Percentiles rank a stretch among this genome's conserved stretches.
phyloP scores from a whole-genome alignment of 2,888 invertebrate species.

The Exephanes ischioxanthus region DNA sequence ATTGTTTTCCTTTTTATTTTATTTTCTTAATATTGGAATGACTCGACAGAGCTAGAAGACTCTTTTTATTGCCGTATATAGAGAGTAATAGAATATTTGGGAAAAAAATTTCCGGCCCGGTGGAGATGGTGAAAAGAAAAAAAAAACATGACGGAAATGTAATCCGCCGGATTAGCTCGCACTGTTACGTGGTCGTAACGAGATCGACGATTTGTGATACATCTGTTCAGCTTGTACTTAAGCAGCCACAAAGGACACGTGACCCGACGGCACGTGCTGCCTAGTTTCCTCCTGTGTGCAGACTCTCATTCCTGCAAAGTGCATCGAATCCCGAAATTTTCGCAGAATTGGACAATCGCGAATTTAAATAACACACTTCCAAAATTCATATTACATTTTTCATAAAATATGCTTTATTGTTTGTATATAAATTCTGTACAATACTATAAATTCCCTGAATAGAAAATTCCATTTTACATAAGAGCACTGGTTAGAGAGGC shows the following conservation, averaged over 20 bases:
- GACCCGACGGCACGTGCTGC: conserved; percentile 78
- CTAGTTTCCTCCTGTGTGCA: conserved; percentile 68
- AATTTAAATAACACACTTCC: background rate
- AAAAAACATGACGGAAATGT: conserved; percentile 75
- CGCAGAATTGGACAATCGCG: conserved; percentile 18
- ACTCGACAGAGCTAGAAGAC: background rate
- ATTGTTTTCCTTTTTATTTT: background rate
- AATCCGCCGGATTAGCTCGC: conserved; percentile 80
- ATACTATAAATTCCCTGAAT: conserved; percentile 80
- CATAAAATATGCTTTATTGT: conserved; percentile 83
- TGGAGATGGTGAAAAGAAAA: conserved; percentile 10
- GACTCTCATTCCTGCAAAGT: conserved; percentile 81
- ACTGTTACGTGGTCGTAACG: conserved; percentile 66
- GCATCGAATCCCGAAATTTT: conserved; percentile 67
- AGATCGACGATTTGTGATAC: conserved; percentile 78
- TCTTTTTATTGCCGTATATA: background rate
- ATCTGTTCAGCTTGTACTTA: conserved; percentile 75
- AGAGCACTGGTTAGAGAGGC: conserved; percentile 81
- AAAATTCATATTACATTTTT: conserved; percentile 45
- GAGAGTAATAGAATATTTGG: background rate
- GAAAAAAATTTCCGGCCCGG: conserved; percentile 7
- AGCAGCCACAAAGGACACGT: conserved; percentile 76
- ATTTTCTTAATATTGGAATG: background rate
- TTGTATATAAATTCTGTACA: conserved; percentile 79
- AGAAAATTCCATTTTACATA: conserved; percentile 76